Evolutionary conservation across 2,797 vertebrate species (phyloP), one percentile per base, ranked within the genome.

Genomic region (Discoglossus pictus): DNA sequence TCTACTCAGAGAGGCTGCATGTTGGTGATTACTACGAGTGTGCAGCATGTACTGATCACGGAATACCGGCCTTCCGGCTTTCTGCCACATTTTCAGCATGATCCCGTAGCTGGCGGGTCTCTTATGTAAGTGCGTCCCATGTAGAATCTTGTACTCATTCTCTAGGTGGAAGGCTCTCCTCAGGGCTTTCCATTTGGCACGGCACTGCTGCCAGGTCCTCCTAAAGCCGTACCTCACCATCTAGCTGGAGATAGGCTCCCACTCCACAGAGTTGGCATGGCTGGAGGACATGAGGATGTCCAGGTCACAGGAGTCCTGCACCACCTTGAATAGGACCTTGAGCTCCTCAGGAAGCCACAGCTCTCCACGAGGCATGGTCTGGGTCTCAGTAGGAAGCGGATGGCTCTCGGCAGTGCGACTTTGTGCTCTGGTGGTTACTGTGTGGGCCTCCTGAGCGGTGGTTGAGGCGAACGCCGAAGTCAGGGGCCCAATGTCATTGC

Each of bases 281-380:
- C 46, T 20, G 20, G 46, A 48, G 46, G 46, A 48, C 46, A 48
- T 48, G 2, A 48, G 21, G 6, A 48, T 48, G 46, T 48, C 46
- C 12, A 48, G 46, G 23, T 48, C 46, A 12, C 46, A 48, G 9
- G 46, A 48, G 12, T 48, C 46, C 46, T 48, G 46, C 12, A 48
- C 46, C 11, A 48, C 46, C n/a, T 48, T 25, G 12, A 24, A 48
- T 20, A 48, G 46, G 23, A 48, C 46, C n/a, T 25, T 48, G 4
- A 48, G 12, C 21, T 48, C 46, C 46, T 48, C 46, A n/a, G n/a
- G n/a, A n/a, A 7, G 50, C 50, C 50, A 52, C n/a, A n/a, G n/a
- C n/a, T n/a, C n/a, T n/a, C n/a, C n/a, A n/a, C n/a, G n/a, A n/a
- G n/a, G n/a, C n/a, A n/a, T n/a, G n/a, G n/a, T n/a, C n/a, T n/a